Evolutionary conservation across 2,888 invertebrate species (phyloP).

Genomic region (Lasioglossum marginatum): DNA sequence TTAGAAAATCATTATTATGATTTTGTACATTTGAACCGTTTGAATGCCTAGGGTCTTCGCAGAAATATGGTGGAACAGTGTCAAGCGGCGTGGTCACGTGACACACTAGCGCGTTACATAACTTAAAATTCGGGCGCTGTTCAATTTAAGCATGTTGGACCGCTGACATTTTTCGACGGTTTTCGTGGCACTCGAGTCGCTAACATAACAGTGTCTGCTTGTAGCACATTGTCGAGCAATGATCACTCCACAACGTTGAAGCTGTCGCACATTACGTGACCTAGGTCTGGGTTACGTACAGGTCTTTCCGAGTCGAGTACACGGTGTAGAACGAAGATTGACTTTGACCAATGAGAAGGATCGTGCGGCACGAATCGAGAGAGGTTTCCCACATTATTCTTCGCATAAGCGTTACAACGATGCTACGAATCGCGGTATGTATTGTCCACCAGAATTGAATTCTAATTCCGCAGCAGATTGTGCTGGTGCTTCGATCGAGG

Average conservation of each 20-base stretch:
- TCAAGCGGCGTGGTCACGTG: not conserved
- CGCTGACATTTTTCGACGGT: not conserved
- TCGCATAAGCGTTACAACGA: constrained; percentile 3
- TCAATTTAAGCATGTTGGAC: not conserved
- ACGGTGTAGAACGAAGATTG: not conserved
- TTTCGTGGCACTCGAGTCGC: not conserved
- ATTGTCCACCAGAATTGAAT: constrained; percentile 1
- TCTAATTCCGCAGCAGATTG: not conserved
- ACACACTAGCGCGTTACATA: not conserved
- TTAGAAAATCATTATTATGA: not conserved
- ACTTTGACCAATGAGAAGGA: not conserved
- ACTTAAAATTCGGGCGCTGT: not conserved
- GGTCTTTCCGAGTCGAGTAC: no score
- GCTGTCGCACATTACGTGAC: constrained; percentile 3
- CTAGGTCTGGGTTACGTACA: not conserved
- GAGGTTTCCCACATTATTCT: not conserved
- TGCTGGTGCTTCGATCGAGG: constrained; percentile 17
- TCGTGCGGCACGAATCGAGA: not conserved
- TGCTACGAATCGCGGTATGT: constrained; percentile 1
- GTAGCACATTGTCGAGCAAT: not conserved
- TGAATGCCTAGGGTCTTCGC: not conserved
- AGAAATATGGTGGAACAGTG: not conserved
- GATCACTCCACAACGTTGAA: not conserved
- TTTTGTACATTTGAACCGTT: not conserved
- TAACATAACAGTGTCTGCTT: not conserved